Percentiles rank a stretch among this genome's conserved stretches.
Evolutionary conservation across 2,797 vertebrate species (phyloP).

Genomic region (Lepilemur septentrionalis): DNA sequence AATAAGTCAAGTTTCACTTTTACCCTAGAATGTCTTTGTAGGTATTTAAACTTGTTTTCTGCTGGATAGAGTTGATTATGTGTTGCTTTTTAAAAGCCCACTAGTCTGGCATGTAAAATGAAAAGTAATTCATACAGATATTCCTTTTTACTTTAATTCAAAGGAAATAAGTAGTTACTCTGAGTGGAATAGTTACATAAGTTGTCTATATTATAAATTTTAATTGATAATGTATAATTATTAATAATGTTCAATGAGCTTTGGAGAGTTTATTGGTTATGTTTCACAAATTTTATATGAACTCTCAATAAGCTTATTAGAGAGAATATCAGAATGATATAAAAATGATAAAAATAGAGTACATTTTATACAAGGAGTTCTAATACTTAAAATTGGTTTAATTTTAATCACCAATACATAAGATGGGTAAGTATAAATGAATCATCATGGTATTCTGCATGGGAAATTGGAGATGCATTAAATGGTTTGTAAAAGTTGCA

Average conservation of each 20-base stretch:
- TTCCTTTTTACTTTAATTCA: neutral
- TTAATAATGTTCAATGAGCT: neutral
- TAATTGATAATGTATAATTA: neutral
- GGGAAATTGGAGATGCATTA: neutral
- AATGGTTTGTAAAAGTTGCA: neutral
- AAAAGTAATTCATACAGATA: neutral
- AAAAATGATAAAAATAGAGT: slow-evolving; percentile 18
- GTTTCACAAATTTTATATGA: slow-evolving; percentile 31
- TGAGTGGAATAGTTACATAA: neutral
- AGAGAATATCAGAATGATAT: neutral
- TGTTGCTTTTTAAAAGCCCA: neutral
- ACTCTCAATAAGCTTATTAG: neutral
- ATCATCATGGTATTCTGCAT: neutral
- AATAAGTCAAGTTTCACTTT: neutral
- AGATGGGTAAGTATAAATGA: slow-evolving; percentile 65
- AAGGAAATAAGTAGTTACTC: neutral
- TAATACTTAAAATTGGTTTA: neutral
- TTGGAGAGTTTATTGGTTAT: neutral
- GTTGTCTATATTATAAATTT: neutral
- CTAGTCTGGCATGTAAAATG: neutral
- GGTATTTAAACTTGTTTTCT: neutral
- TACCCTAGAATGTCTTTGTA: neutral
- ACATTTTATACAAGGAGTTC: neutral
- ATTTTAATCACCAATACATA: neutral
- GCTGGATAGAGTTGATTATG: neutral